Conservation (phyloP, 2,797 vertebrate species). For the Mormyrus hasselquistii region DNA sequence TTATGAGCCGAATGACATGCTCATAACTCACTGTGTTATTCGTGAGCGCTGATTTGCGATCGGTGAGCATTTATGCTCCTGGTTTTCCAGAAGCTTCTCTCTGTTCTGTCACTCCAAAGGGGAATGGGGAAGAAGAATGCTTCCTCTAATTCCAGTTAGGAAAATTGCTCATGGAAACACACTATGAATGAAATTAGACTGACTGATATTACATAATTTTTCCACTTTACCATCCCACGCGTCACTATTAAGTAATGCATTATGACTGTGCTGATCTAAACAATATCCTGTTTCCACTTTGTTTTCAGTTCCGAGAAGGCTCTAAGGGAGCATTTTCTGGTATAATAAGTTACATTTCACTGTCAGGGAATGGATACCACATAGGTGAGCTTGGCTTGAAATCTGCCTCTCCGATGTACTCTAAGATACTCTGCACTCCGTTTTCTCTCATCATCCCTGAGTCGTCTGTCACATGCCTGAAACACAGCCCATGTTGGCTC, state of each 20-base stretch:
- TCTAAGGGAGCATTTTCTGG: slow-evolving; percentile 1
- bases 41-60: background rate
- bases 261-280: slow-evolving; percentile 3
- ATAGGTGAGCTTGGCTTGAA: background rate
- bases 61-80: background rate
- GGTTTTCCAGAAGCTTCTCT: background rate
- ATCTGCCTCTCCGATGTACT: background rate
- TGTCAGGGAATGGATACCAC: background rate
- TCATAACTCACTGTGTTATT: slow-evolving; percentile 1
- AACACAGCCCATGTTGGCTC: background rate
- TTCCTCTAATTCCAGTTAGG: background rate
- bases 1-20: background rate
- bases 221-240: background rate
- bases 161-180: background rate
- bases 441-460: background rate
- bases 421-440: background rate
- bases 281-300: background rate
- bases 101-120: background rate
- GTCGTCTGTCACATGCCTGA: background rate
- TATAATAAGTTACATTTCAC: background rate
- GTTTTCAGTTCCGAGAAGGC: background rate
- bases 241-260: slow-evolving; percentile 3
- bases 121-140: background rate
- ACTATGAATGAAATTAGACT: slow-evolving; percentile 5
- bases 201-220: background rate